Base-by-base conservation (phyloP, 30 jellyfish, hydroid and myxozoan species). In the Aurelia aurita complex sp. Pacific region DNA sequence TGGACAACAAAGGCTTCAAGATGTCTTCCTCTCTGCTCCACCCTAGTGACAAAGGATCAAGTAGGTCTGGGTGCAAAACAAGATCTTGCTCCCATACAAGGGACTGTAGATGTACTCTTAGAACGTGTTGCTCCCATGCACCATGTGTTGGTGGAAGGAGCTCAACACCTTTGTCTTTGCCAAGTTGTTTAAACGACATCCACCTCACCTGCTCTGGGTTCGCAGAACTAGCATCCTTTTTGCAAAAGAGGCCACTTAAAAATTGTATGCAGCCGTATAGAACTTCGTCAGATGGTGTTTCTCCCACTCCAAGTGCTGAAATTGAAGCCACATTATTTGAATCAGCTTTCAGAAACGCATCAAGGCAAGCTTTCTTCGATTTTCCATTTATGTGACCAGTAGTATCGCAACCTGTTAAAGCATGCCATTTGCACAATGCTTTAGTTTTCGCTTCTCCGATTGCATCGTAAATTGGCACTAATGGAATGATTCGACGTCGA, bases 81-180 rank as follows among this genome's bases (percentile, higher is more conserved):
- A 46, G 57, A 46, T 46, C 15, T 46, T 46, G 57, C 57, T 46
- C 57, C 57, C 57, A 46, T 46, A 46, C 57, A 46, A 1, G 12
- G 14, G 57, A 46, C 57, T 9, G 57, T 46, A 46, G 57, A 6
- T 67, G 77, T 16, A 60, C 77, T 67, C 77, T 23, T 14, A 67
- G 43, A 67, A 67, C 77, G 50, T 67, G 77, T 1, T 67, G 77
- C 77, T 63, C 14, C 38, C 72, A 63, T 63, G 77, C 60, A 17
- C 77, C 77, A 2, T 18, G 77, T 67, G 77, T 67, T 4, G 61
- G 77, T 67, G 77, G 77, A 67, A 67, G 77, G 77, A 67, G 77
- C 77, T 67, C 61, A 67, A 67, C 77, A 14, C 77, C 77, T 67
- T 67, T 67, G 77, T 67, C 77, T 67, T 67, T 67, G 51, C 77